Conservation (phyloP, 1,140 invertebrate genomes). For the Caenorhabditis latens region DNA sequence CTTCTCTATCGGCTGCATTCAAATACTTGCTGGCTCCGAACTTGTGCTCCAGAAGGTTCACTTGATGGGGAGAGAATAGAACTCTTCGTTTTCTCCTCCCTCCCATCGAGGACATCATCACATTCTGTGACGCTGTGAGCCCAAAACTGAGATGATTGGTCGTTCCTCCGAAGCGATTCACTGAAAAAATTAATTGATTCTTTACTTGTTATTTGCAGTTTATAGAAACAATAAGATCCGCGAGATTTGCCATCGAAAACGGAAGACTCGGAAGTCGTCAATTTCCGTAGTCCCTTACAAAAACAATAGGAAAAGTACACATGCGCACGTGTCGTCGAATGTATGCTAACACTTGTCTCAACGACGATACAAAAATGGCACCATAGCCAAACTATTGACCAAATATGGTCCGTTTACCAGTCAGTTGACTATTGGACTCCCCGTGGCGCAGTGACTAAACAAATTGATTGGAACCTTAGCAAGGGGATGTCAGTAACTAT, state of each 20-base stretch:
- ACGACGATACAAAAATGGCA: slow-evolving; percentile 53
- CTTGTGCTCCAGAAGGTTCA: slow-evolving; percentile 46
- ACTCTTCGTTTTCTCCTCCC: slow-evolving; percentile 52
- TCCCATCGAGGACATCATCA: background rate
- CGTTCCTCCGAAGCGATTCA: background rate
- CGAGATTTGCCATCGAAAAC: background rate
- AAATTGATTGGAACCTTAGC: background rate
- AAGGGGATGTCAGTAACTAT: background rate
- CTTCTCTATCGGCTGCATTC: slow-evolving; percentile 47
- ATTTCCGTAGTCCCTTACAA: slow-evolving; percentile 51
- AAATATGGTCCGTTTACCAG: slow-evolving; percentile 54
- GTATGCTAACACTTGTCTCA: slow-evolving; percentile 54
- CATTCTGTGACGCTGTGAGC: background rate
- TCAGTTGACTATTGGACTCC: slow-evolving; percentile 28
- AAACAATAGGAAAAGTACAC: slow-evolving; percentile 51
- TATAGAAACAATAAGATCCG: slow-evolving; percentile 14
- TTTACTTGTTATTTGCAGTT: background rate
- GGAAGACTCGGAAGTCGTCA: slow-evolving; percentile 47
- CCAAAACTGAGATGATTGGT: slow-evolving; percentile 9
- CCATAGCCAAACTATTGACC: slow-evolving; percentile 26
- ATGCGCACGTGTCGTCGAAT: slow-evolving; percentile 31
- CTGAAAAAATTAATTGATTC: background rate
- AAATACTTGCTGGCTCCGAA: slow-evolving; percentile 32
- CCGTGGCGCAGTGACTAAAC: slow-evolving; percentile 39
- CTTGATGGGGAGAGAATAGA: slow-evolving; percentile 46